Evolutionary conservation across 1,140 invertebrate genomes (phyloP).

Genomic region (Trichomalopsis sarcophagae): DNA sequence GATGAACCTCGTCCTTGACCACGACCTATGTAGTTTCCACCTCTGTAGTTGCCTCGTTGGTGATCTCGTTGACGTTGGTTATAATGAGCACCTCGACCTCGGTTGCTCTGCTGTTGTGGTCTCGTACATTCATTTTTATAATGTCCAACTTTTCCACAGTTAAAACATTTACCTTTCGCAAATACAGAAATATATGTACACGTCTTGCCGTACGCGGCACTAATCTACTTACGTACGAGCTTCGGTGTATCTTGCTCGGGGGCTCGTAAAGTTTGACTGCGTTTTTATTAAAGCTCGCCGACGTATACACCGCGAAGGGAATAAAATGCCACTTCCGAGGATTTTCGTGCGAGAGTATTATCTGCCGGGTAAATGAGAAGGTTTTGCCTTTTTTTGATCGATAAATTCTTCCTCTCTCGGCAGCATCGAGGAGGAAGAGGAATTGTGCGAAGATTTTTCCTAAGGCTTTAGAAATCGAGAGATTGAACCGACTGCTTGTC

Average conservation of each 20-base stretch:
- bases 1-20: too few relatives aligned
- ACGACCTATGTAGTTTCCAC: too few relatives aligned
- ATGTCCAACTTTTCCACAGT: too few relatives aligned
- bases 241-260: neutral
- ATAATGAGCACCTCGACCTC: too few relatives aligned
- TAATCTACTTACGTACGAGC: neutral
- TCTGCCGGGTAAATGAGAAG: neutral
- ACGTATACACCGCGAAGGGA: neutral
- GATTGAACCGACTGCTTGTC: neutral
- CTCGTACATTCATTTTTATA: too few relatives aligned
- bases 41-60: too few relatives aligned
- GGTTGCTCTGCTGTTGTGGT: too few relatives aligned
- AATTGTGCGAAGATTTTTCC: neutral
- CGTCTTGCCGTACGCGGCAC: neutral
- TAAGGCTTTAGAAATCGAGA: neutral
- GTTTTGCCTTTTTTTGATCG: slow-evolving; percentile 4
- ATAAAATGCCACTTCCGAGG: neutral
- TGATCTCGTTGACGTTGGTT: too few relatives aligned
- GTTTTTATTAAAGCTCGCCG: neutral
- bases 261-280: neutral
- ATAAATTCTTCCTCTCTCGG: neutral
- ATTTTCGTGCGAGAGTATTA: neutral
- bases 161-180: too few relatives aligned
- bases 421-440: neutral
- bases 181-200: neutral